Evolutionary conservation across 2,113 vertebrate species (phyloP).

Genomic region (Dipodomys spectabilis): DNA sequence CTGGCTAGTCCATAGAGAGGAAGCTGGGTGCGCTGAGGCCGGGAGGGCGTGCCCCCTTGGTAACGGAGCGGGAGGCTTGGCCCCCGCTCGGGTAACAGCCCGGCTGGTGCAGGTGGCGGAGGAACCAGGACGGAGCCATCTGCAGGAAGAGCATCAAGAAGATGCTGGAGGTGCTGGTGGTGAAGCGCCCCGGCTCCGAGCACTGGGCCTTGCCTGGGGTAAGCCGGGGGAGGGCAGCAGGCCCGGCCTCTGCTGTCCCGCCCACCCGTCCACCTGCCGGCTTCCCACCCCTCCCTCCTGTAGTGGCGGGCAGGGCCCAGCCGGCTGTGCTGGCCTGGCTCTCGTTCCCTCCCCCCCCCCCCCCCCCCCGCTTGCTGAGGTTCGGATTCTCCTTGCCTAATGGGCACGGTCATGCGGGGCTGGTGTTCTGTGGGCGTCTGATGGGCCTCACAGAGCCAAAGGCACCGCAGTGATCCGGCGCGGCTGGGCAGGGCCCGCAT

Average conservation of each 20-base stretch:
- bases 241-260: not conserved
- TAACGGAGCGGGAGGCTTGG: not conserved
- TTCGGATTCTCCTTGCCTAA: not conserved
- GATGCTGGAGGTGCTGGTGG: slow-evolving; percentile 91
- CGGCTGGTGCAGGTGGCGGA: slow-evolving; percentile 84
- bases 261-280: not conserved
- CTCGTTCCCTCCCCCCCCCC: no score
- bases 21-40: no score
- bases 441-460: no score
- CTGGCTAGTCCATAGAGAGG: not conserved
- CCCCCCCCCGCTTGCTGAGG: not conserved
- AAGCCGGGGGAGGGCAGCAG: slow-evolving; percentile 66
- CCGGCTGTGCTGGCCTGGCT: no score
- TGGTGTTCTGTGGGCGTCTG: accelerated
- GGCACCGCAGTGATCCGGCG: no score
- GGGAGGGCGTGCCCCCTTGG: no score
- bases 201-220: slow-evolving; percentile 92
- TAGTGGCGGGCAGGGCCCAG: accelerated
- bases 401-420: not conserved
- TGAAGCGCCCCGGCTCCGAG: slow-evolving; percentile 80
- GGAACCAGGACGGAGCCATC: slow-evolving; percentile 86
- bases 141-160: slow-evolving; percentile 86
- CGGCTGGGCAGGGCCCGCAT: no score
- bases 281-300: accelerated
- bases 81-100: not conserved